Evolutionary conservation across 1,140 invertebrate species (phyloP).

Genomic region (Pogonomyrmex barbatus): DNA sequence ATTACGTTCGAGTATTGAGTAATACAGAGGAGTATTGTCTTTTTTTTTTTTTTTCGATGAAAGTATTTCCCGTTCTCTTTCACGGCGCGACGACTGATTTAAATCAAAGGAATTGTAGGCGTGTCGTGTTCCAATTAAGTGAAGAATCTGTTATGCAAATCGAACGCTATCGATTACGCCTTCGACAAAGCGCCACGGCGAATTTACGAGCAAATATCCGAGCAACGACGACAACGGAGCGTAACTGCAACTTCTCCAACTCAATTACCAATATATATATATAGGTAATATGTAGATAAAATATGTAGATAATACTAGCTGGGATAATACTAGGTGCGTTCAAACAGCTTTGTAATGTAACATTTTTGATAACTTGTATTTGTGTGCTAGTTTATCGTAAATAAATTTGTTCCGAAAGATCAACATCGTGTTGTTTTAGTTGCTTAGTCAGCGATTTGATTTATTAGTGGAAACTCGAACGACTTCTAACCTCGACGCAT

Average conservation of each 20-base stretch:
- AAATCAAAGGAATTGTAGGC: conserved; percentile 48
- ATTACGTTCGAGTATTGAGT: background rate
- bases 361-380: conserved; percentile 6
- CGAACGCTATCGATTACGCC: conserved; percentile 47
- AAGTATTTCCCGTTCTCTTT: background rate
- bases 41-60: background rate
- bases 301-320: conserved; percentile 6
- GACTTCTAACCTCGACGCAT: conserved; percentile 16
- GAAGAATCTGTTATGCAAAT: conserved; percentile 63
- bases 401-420: conserved; percentile 40
- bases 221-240: background rate
- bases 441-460: conserved; percentile 28
- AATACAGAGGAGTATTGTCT: background rate
- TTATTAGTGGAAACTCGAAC: conserved; percentile 19
- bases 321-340: too few species aligned
- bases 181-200: conserved; percentile 38
- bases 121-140: conserved; percentile 54
- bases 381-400: background rate
- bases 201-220: conserved; percentile 43
- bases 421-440: conserved; percentile 8
- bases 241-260: conserved; percentile 16
- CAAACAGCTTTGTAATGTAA: background rate
- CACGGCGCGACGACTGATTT: conserved; percentile 3
- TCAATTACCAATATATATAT: background rate
- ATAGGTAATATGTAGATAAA: background rate